A percentile compares a stretch with the other conserved stretches of the same genome.
Conservation (phyloP, 2,113 vertebrate genomes). For the Cyprinus carpio region DNA sequence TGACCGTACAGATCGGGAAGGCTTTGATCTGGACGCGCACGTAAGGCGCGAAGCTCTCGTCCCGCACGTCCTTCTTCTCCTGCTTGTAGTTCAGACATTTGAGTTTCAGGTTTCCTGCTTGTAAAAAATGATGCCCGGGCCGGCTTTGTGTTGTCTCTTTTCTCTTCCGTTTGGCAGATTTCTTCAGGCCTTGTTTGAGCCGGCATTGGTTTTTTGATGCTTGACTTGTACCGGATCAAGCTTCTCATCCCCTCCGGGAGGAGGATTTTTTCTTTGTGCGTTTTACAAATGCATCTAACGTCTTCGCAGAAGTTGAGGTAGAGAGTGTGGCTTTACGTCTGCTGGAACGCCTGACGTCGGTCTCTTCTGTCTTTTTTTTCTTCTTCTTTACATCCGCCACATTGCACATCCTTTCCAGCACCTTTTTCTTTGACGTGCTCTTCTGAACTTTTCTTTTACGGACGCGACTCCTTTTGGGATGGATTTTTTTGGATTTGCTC, state of each 20-base stretch:
- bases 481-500: no score
- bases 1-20: conserved; percentile 65
- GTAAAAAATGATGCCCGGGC: conserved; percentile 67
- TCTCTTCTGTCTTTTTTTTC: conserved; percentile 47
- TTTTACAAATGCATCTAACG: neutral
- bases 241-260: conserved; percentile 25
- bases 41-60: conserved; percentile 72
- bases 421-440: conserved; percentile 8
- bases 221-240: conserved; percentile 6
- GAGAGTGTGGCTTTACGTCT: conserved; percentile 59
- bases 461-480: conserved; percentile 63
- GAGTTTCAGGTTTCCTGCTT: conserved; percentile 75
- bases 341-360: conserved; percentile 53
- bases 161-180: conserved; percentile 60
- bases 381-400: conserved; percentile 28
- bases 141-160: conserved; percentile 60
- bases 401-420: conserved; percentile 22
- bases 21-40: conserved; percentile 62
- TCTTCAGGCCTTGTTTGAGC: conserved; percentile 51
- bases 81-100: conserved; percentile 73
- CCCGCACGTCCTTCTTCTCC: conserved; percentile 66
- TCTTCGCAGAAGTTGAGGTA: conserved; percentile 71
- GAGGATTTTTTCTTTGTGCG: conserved; percentile 33
- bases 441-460: conserved; percentile 56
- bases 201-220: neutral